These are phyloP conservation scores for Lasioglossum lativentre DNA, from an alignment of 2,888 invertebrate species.

Conservation along the genomic window DNA sequence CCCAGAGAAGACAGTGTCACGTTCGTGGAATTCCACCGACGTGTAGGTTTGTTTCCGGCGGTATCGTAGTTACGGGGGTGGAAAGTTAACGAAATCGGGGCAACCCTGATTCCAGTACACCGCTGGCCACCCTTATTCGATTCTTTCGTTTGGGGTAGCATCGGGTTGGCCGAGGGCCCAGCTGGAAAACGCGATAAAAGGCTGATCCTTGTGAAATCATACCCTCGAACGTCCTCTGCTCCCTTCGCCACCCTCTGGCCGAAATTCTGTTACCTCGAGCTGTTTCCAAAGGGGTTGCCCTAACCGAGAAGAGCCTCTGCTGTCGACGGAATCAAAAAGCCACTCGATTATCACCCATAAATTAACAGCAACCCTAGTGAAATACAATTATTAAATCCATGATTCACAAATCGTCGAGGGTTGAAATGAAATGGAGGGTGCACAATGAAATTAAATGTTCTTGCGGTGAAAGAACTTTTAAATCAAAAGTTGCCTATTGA, in stretches of 20 bases:
- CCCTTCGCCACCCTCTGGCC: constrained; percentile 14
- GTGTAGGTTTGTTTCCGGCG: not conserved
- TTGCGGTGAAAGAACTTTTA: too few relatives aligned
- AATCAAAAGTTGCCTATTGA: too few relatives aligned
- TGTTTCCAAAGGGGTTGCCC: not conserved
- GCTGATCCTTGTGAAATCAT: constrained; percentile 36
- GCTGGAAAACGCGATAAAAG: constrained; percentile 50
- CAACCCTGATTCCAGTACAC: constrained; percentile 13
- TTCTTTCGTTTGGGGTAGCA: constrained; percentile 31
- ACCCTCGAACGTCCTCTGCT: not conserved
- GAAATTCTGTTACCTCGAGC: constrained; percentile 19
- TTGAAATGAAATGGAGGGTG: not conserved
- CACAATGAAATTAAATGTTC: too few relatives aligned
- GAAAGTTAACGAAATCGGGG: constrained; percentile 31
- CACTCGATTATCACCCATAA: not conserved
- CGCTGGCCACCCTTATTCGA: constrained; percentile 30
- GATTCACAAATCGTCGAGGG: not conserved
- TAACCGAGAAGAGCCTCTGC: not conserved
- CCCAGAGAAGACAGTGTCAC: not conserved
- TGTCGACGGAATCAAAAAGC: constrained; percentile 20
- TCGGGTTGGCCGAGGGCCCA: constrained; percentile 39
- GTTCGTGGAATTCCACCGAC: not conserved
- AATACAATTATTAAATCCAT: not conserved
- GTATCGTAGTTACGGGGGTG: not conserved
- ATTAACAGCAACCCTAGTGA: not conserved